A percentile compares a stretch with the other conserved stretches of the same genome.
Conservation (phyloP, 2,888 invertebrate species). For the Octonoba sinensis region DNA sequence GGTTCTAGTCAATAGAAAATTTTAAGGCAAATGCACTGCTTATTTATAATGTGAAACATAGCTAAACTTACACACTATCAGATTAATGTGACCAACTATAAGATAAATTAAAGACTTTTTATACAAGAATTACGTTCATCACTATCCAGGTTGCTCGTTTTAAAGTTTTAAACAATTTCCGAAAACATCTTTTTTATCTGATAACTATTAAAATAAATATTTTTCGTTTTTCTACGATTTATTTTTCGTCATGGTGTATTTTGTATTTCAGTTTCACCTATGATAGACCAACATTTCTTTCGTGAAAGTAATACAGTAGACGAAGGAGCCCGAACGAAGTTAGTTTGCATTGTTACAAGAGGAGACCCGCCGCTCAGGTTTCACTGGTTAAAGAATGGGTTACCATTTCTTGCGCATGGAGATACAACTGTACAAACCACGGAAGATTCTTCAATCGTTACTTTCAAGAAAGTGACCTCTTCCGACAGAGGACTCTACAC, state of each 20-base stretch:
- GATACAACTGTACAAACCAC: conserved; percentile 68
- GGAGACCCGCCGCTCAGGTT: conserved; percentile 71
- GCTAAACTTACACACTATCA: too few relatives aligned
- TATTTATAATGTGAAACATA: too few relatives aligned
- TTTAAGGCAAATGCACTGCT: too few relatives aligned
- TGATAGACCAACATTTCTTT: conserved; percentile 65
- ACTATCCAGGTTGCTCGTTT: too few relatives aligned
- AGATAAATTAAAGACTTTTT: too few relatives aligned
- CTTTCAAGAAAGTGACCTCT: conserved; percentile 70
- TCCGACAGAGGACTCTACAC: conserved; percentile 71
- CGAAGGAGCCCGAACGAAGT: conserved; percentile 65
- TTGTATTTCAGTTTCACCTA: conserved; percentile 62
- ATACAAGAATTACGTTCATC: too few relatives aligned
- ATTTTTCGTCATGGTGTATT: neutral
- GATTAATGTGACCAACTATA: too few relatives aligned
- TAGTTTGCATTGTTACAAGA: conserved; percentile 65
- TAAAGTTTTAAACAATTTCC: too few relatives aligned
- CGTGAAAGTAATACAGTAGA: conserved; percentile 64
- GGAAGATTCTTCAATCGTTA: conserved; percentile 70
- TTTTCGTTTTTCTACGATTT: too few relatives aligned
- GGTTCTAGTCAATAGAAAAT: too few relatives aligned
- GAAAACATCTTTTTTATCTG: too few relatives aligned
- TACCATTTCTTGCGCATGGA: conserved; percentile 68
- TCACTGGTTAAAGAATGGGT: conserved; percentile 70
- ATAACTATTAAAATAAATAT: too few relatives aligned